Evolutionary conservation across 1,140 invertebrate genomes (phyloP).

Genomic region (Ctenoplectra terminalis): DNA sequence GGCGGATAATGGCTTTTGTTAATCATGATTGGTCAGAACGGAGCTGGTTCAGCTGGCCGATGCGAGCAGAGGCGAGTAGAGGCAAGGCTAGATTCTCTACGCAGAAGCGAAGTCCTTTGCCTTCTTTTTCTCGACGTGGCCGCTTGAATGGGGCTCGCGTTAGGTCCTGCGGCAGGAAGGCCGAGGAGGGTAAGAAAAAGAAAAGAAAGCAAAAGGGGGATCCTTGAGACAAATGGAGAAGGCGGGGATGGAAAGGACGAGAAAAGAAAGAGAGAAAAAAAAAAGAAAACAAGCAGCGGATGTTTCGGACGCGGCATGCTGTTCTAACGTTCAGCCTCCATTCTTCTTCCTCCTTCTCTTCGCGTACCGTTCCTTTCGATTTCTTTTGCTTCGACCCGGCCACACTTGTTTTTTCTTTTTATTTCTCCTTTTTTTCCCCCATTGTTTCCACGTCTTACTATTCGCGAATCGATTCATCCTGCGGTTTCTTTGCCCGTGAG

Average conservation of each 20-base stretch:
- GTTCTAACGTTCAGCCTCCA: conserved; percentile 22
- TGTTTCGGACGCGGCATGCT: conserved; percentile 53
- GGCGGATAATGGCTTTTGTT: conserved; percentile 43
- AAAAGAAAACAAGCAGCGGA: conserved; percentile 38
- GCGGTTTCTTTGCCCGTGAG: neutral
- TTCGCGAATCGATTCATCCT: conserved; percentile 18
- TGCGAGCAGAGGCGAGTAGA: too few relatives aligned
- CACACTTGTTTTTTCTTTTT: neutral
- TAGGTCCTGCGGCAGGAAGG: conserved; percentile 43
- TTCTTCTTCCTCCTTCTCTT: neutral
- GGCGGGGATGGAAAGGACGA: neutral
- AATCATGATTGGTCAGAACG: conserved; percentile 30
- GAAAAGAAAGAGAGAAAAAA: conserved; percentile 2
- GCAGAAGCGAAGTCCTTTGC: neutral
- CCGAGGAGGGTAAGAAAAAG: conserved; percentile 6
- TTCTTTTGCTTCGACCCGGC: neutral
- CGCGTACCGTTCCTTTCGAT: neutral
- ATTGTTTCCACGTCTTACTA: conserved; percentile 31
- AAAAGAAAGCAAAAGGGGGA: conserved; percentile 49
- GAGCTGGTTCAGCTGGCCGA: conserved; percentile 13
- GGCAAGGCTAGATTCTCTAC: neutral
- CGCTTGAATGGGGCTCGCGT: conserved; percentile 42
- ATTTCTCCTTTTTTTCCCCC: conserved; percentile 11
- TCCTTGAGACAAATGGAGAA: conserved; percentile 55
- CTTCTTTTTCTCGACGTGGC: conserved; percentile 22